A percentile compares a stretch with the other conserved stretches of the same genome.
Conservation (phyloP, 53 echinoderm and acorn worm genomes). For the Paelopatides confundens region DNA sequence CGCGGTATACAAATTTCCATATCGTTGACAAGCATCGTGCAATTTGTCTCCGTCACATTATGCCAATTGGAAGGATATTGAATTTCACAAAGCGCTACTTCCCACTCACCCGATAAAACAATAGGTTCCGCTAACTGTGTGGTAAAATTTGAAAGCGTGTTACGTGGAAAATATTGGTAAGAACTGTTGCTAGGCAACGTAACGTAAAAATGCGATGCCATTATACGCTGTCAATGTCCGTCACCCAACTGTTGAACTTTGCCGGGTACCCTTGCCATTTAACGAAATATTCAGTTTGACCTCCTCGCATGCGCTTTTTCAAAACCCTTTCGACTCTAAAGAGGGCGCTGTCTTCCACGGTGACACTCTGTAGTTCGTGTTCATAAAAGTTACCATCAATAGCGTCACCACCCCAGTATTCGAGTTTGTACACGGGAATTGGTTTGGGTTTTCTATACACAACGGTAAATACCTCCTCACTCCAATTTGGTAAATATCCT, state of each 20-base stretch:
- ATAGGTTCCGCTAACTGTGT: too few species aligned
- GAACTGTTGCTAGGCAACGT: too few species aligned
- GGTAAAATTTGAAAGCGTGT: too few species aligned
- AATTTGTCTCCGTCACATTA: too few species aligned
- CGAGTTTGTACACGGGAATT: slow-evolving; percentile 53
- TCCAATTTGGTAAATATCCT: slow-evolving; percentile 56
- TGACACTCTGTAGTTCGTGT: slow-evolving; percentile 43
- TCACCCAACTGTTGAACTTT: slow-evolving; percentile 38
- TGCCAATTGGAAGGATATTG: too few species aligned
- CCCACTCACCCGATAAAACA: too few species aligned
- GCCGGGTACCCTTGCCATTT: slow-evolving; percentile 50
- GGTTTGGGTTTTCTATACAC: not conserved
- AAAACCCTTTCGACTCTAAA: slow-evolving; percentile 56
- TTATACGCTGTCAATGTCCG: slow-evolving; percentile 24
- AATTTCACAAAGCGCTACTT: too few species aligned
- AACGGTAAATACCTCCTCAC: slow-evolving; percentile 54
- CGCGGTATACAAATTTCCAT: too few species aligned
- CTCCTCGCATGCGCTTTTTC: slow-evolving; percentile 27
- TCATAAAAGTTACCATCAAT: slow-evolving; percentile 48
- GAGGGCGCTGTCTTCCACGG: not conserved
- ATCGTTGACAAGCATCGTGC: too few species aligned
- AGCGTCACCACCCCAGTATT: slow-evolving; percentile 13
- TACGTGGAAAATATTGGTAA: too few species aligned
- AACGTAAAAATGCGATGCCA: slow-evolving; percentile 65
- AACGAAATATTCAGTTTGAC: slow-evolving; percentile 28